Conservation (phyloP, 2,888 invertebrate species). For the Tiliacea aurago region DNA sequence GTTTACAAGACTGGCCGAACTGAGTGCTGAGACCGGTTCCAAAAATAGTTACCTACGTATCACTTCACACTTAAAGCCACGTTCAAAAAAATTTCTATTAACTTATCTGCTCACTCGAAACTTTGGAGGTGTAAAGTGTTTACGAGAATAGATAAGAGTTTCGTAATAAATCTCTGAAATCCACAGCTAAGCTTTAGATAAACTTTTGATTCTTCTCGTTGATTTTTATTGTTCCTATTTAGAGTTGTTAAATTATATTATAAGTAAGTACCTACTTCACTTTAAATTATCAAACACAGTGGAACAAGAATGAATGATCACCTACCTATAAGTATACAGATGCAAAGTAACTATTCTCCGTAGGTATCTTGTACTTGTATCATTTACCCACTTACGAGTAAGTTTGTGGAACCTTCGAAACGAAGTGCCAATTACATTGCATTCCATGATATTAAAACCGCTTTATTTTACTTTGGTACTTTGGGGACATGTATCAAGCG, state of each 20-base stretch:
- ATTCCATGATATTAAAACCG: constrained; percentile 35
- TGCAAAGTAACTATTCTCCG: constrained; percentile 2
- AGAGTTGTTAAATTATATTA: constrained; percentile 27
- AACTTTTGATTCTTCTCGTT: constrained; percentile 55
- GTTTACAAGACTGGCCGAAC: constrained; percentile 46
- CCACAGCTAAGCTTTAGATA: constrained; percentile 48
- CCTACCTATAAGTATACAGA: neutral
- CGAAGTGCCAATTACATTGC: constrained; percentile 28
- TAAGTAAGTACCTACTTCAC: neutral
- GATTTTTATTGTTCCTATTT: constrained; percentile 44
- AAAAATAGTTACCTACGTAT: constrained; percentile 63
- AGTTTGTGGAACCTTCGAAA: constrained; percentile 38
- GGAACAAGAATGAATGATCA: neutral
- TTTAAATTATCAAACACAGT: constrained; percentile 4
- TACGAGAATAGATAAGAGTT: constrained; percentile 67
- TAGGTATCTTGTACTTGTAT: constrained; percentile 34
- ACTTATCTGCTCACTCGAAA: constrained; percentile 73
- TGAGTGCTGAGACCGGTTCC: constrained; percentile 60
- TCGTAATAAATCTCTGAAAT: constrained; percentile 62
- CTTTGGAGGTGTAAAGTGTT: constrained; percentile 72
- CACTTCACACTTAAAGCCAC: constrained; percentile 68
- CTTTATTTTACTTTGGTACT: constrained; percentile 21
- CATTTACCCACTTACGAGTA: constrained; percentile 29
- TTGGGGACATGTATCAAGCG: constrained; percentile 5
- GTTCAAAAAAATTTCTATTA: constrained; percentile 70